A percentile compares a stretch with the other conserved stretches of the same genome.
These are phyloP conservation scores for Corythoichthys haematopterus DNA, from an alignment of 2,113 vertebrate genomes.

Conservation along the genomic window DNA sequence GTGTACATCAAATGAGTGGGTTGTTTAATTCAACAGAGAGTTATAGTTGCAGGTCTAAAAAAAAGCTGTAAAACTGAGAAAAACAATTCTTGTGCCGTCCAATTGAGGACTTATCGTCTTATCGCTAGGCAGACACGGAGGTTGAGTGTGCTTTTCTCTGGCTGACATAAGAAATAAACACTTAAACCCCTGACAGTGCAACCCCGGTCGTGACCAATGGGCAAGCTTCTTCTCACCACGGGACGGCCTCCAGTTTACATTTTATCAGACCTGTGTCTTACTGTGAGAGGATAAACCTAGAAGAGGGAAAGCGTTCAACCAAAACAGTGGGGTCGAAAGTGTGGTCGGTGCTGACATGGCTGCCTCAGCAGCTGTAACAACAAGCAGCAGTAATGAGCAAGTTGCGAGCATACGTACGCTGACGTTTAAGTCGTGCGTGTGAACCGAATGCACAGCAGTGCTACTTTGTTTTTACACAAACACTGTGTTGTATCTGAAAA, in stretches of 20 bases:
- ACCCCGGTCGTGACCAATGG: constrained; percentile 1
- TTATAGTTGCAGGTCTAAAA: too few species aligned
- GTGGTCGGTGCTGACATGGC: constrained; percentile 30
- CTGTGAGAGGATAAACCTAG: constrained; percentile 48
- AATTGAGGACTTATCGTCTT: background rate
- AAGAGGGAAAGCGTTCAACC: constrained; percentile 26
- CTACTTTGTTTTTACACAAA: background rate
- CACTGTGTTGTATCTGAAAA: background rate
- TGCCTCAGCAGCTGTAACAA: constrained; percentile 53
- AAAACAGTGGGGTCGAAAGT: constrained; percentile 34
- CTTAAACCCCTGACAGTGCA: background rate
- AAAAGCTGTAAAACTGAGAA: too few species aligned
- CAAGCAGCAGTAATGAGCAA: constrained; percentile 25
- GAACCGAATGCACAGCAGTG: background rate
- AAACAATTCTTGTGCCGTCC: too few species aligned
- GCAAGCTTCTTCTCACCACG: constrained; percentile 19
- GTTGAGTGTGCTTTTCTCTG: constrained; percentile 5
- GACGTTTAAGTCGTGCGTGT: background rate
- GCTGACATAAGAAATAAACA: constrained; percentile 19
- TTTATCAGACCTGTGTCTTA: too few species aligned
- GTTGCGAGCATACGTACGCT: constrained; percentile 8
- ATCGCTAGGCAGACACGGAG: background rate
- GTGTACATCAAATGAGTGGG: too few species aligned
- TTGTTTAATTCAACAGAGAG: too few species aligned
- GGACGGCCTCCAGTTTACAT: constrained; percentile 26